Percentiles rank a stretch among this genome's conserved stretches.
phyloP scores from a whole-genome alignment of 2,113 vertebrate genomes.

The Scalopus aquaticus region DNA sequence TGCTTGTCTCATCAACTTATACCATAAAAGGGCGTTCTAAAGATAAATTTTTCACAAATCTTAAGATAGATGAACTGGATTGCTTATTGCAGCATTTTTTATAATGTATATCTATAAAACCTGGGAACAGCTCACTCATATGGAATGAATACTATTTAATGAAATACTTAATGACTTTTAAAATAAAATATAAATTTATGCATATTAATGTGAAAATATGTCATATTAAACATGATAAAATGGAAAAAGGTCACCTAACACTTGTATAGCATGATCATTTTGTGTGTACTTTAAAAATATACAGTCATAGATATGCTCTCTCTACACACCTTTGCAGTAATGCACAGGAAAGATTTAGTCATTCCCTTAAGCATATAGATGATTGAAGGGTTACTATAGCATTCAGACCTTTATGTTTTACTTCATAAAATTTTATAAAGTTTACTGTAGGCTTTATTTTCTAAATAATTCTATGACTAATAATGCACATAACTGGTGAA shows the following conservation, averaged over 20 bases:
- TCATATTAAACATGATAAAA: neutral
- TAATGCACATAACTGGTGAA: neutral
- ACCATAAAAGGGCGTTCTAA: neutral
- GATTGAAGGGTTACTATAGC: neutral
- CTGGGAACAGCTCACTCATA: neutral
- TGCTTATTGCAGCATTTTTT: neutral
- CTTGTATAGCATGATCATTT: neutral
- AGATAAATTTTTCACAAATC: neutral
- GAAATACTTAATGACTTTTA: neutral
- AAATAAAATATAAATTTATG: neutral
- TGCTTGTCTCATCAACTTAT: neutral
- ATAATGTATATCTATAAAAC: neutral
- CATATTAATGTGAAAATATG: neutral
- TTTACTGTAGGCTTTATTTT: neutral
- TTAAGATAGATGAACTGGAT: neutral
- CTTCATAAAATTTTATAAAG: neutral
- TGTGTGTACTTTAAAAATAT: neutral
- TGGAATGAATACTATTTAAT: neutral
- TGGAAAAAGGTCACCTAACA: neutral
- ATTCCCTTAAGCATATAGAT: neutral
- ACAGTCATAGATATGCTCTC: neutral
- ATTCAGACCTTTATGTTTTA: neutral
- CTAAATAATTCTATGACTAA: neutral
- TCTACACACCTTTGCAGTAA: neutral
- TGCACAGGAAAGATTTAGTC: neutral